These are phyloP conservation scores for Paramisgurnus dabryanus DNA, from an alignment of 2,113 vertebrate genomes.

Conservation along the genomic window DNA sequence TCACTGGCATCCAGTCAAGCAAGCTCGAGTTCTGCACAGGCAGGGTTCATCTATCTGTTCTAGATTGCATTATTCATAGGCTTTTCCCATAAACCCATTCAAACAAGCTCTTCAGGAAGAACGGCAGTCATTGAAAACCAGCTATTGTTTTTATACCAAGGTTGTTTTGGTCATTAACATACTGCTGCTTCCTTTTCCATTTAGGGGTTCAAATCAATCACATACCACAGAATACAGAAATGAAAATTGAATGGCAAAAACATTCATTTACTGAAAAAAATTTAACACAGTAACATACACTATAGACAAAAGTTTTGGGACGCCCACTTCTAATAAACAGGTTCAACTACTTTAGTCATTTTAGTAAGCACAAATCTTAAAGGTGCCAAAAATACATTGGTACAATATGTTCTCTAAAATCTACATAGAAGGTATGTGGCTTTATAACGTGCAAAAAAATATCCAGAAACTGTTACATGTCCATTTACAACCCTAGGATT, in stretches of 20 bases:
- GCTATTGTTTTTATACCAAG: neutral
- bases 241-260: neutral
- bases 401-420: too few relatives aligned
- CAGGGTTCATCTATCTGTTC: slow-evolving; percentile 27
- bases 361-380: too few relatives aligned
- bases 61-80: slow-evolving; percentile 44
- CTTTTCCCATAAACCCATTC: neutral
- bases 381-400: too few relatives aligned
- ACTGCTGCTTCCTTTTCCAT: neutral
- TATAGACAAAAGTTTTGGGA: too few relatives aligned
- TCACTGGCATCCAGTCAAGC: slow-evolving; percentile 39
- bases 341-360: too few relatives aligned
- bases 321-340: too few relatives aligned
- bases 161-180: neutral
- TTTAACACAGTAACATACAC: neutral
- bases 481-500: too few relatives aligned
- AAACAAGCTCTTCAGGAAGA: neutral
- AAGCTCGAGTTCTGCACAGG: neutral
- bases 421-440: too few relatives aligned
- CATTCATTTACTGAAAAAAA: neutral
- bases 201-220: neutral
- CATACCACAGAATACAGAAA: too few relatives aligned
- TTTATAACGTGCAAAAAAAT: too few relatives aligned
- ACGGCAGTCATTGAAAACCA: neutral
- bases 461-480: too few relatives aligned